phyloP scores from a whole-genome alignment of 2,113 vertebrate genomes.

The Embiotoca jacksoni region DNA sequence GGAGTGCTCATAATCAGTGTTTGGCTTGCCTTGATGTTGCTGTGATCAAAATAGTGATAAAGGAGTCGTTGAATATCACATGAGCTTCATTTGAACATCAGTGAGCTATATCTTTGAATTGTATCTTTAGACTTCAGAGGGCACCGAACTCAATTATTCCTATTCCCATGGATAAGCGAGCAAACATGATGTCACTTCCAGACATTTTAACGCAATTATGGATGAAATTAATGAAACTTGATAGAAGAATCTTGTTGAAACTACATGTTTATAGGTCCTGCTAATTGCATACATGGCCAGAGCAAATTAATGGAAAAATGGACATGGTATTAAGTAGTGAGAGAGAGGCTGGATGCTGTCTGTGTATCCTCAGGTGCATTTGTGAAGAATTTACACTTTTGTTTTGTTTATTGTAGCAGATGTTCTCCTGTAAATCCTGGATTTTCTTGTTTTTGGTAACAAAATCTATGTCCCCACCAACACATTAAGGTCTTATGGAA shows the following conservation, averaged over 20 bases:
- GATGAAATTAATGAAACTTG: neutral
- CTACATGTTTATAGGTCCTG: neutral
- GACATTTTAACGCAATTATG: neutral
- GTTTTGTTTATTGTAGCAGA: too few relatives aligned
- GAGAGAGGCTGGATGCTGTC: too few relatives aligned
- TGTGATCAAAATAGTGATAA: constrained; percentile 37
- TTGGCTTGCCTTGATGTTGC: constrained; percentile 32
- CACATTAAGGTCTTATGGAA: too few relatives aligned
- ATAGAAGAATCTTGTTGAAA: neutral
- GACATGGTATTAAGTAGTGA: too few relatives aligned
- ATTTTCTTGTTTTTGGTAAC: too few relatives aligned
- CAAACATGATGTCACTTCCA: constrained; percentile 11
- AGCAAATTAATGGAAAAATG: neutral
- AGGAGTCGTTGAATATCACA: neutral
- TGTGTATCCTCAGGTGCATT: too few relatives aligned
- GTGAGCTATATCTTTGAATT: constrained; percentile 9
- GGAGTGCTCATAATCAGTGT: constrained; percentile 31
- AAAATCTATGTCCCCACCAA: too few relatives aligned
- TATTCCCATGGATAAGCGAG: constrained; percentile 1
- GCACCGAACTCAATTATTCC: neutral
- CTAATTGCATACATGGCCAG: neutral
- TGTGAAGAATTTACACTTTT: too few relatives aligned
- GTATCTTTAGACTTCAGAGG: neutral
- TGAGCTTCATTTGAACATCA: constrained; percentile 21
- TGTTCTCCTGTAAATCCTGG: too few relatives aligned